Evolutionary conservation across 2,888 invertebrate genomes (phyloP).

Genomic region (Dinocampus coccinellae): DNA sequence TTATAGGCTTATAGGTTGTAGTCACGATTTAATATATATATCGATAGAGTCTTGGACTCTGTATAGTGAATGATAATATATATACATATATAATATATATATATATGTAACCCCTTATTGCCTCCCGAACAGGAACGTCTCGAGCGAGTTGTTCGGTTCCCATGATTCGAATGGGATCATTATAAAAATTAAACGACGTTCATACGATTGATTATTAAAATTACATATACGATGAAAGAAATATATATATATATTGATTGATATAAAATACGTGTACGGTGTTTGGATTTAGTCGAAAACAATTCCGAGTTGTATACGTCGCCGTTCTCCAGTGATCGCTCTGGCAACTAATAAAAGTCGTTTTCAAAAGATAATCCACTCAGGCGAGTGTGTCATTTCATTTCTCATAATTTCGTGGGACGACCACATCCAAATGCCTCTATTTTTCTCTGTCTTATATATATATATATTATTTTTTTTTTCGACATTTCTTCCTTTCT

Average conservation of each 20-base stretch:
- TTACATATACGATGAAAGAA: conserved; percentile 54
- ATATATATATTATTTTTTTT: conserved; percentile 22
- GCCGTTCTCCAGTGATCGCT: conserved; percentile 20
- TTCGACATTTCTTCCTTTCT: conserved; percentile 22
- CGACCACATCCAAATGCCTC: conserved; percentile 30
- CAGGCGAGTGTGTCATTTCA: conserved; percentile 65
- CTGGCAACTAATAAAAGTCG: conserved; percentile 61
- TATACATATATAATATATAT: conserved; percentile 2
- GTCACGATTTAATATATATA: conserved; percentile 27
- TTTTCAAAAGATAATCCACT: conserved; percentile 63
- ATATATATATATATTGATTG: neutral
- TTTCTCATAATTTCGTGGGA: conserved; percentile 64
- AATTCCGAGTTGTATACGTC: conserved; percentile 14
- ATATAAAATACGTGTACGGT: conserved; percentile 21
- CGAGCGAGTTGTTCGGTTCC: conserved; percentile 26
- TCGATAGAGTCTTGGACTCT: conserved; percentile 17
- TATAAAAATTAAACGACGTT: conserved; percentile 70
- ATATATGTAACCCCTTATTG: conserved; percentile 13
- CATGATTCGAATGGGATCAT: conserved; percentile 56
- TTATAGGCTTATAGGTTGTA: conserved; percentile 19
- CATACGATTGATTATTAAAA: conserved; percentile 69
- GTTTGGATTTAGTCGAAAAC: conserved; percentile 32
- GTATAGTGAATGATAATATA: neutral
- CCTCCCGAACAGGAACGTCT: conserved; percentile 5
- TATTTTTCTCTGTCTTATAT: conserved; percentile 29